phyloP scores from a whole-genome alignment of 2,113 vertebrate genomes.

The Chionodraco myersi region DNA sequence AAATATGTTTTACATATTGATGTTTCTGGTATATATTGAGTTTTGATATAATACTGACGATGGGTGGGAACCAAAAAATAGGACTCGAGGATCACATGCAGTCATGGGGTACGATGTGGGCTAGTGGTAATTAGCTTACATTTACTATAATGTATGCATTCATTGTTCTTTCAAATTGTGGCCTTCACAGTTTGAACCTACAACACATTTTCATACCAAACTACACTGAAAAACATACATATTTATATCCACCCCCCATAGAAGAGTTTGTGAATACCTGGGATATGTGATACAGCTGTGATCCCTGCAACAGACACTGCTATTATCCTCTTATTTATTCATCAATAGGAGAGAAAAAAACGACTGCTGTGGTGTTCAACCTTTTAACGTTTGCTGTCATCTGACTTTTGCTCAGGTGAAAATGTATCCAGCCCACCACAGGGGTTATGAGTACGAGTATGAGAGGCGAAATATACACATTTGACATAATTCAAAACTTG shows the following conservation, averaged over 20 bases:
- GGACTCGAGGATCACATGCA: background rate
- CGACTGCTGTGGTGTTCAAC: conserved; percentile 37
- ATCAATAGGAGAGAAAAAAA: conserved; percentile 75
- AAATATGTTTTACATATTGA: background rate
- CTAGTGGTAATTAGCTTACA: background rate
- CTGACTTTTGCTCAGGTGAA: conserved; percentile 51
- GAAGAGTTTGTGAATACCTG: conserved; percentile 13
- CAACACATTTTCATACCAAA: background rate
- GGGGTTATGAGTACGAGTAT: background rate
- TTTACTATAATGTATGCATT: background rate
- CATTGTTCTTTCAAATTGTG: background rate
- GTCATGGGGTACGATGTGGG: background rate
- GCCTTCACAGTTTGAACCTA: background rate
- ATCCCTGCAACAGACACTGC: conserved; percentile 70
- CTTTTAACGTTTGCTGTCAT: conserved; percentile 52
- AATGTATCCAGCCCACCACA: background rate
- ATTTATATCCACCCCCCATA: background rate
- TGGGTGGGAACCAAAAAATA: background rate
- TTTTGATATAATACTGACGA: background rate
- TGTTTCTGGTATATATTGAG: background rate
- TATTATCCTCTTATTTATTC: conserved; percentile 80
- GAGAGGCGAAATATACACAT: background rate
- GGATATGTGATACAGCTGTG: conserved; percentile 66
- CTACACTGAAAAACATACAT: background rate
- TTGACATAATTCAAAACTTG: background rate